phyloP scores from a whole-genome alignment of 2,797 vertebrate genomes.

The Garrulus glandarius region DNA sequence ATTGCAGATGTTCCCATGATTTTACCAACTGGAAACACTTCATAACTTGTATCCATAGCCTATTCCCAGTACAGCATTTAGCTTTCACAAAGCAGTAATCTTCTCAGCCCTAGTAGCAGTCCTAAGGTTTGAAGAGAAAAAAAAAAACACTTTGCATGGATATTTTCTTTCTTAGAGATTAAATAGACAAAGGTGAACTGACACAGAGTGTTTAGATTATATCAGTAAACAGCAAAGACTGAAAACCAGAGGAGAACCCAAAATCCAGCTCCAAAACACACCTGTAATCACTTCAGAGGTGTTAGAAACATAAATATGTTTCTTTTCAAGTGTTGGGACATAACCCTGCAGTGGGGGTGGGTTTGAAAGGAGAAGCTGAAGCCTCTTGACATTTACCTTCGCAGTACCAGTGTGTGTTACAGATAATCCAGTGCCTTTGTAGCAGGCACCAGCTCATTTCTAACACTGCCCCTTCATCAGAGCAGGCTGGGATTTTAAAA shows the following conservation, averaged over 20 bases:
- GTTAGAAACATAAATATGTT: not conserved
- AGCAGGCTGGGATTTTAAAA: too few species aligned
- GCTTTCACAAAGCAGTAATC: not conserved
- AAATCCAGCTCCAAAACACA: not conserved
- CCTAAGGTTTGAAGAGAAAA: not conserved
- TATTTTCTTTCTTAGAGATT: not conserved
- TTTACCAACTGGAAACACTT: conserved; percentile 38
- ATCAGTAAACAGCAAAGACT: not conserved
- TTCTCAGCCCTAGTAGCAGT: not conserved
- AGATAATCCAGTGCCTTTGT: not conserved
- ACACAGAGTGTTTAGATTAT: not conserved
- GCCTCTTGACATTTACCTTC: not conserved
- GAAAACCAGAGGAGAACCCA: not conserved
- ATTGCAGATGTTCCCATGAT: conserved; percentile 21
- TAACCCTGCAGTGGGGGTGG: not conserved
- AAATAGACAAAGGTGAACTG: not conserved
- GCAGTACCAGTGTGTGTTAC: not conserved
- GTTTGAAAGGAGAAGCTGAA: not conserved
- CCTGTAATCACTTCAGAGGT: not conserved
- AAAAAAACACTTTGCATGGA: not conserved
- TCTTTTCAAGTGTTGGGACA: not conserved
- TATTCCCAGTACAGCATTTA: conserved; percentile 4
- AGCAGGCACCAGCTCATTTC: not conserved
- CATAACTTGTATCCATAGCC: not conserved
- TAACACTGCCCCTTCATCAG: not conserved